phyloP scores from a whole-genome alignment of 2,888 invertebrate genomes.

The Parasteatoda lunata region DNA sequence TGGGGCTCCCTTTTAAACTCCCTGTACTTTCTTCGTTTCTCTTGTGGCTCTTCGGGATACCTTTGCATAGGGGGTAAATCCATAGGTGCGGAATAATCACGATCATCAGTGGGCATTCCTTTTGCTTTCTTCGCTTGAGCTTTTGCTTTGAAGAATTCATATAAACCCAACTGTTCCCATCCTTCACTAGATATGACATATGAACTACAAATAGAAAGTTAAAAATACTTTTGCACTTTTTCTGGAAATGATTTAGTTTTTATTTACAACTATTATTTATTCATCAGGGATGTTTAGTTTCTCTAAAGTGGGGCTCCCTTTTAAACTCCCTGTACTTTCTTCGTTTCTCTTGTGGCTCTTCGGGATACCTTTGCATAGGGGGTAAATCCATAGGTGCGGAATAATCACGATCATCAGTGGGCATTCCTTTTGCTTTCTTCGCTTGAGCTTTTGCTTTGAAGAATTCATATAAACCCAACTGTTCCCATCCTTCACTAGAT shows the following conservation, averaged over 20 bases:
- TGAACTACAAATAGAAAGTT: constrained; percentile 12
- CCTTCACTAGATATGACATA: constrained; percentile 81
- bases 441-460: constrained; percentile 96
- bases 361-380: constrained; percentile 69
- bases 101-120: constrained; percentile 27
- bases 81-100: constrained; percentile 38
- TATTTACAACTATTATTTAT: no score
- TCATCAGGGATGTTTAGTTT: no score
- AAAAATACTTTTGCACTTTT: neutral
- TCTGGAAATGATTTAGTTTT: no score
- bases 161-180: constrained; percentile 97
- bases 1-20: constrained; percentile 46
- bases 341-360: constrained; percentile 71
- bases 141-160: constrained; percentile 98
- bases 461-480: constrained; percentile 96
- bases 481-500: constrained; percentile 95
- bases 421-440: constrained; percentile 77
- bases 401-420: constrained; percentile 35
- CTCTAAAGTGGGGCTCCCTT: constrained; percentile 28
- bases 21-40: constrained; percentile 69
- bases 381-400: constrained; percentile 36
- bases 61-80: constrained; percentile 39
- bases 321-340: constrained; percentile 52
- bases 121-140: constrained; percentile 84
- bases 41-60: constrained; percentile 71